A percentile compares a stretch with the other conserved stretches of the same genome.
Conservation (phyloP, 2,797 vertebrate species). For the Remorina albescens region DNA sequence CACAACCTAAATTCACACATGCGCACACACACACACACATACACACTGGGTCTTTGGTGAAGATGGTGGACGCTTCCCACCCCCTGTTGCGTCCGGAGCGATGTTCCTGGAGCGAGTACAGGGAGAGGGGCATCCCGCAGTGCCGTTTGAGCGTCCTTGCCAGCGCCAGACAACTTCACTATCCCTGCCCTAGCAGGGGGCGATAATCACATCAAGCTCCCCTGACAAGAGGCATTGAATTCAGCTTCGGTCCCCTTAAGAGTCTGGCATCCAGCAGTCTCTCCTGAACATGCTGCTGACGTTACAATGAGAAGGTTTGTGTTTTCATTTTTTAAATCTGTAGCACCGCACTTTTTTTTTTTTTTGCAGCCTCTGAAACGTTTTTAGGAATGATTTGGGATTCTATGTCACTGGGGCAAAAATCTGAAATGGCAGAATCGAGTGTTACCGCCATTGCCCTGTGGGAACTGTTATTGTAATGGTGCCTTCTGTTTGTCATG, state of each 20-base stretch:
- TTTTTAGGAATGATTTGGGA: conserved; percentile 59
- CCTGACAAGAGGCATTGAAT: conserved; percentile 85
- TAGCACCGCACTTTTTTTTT: conserved; percentile 30
- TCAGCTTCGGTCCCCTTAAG: conserved; percentile 82
- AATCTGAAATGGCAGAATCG: conserved; percentile 66
- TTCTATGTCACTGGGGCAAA: conserved; percentile 53
- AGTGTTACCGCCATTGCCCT: conserved; percentile 40
- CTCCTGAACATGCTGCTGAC: conserved; percentile 74
- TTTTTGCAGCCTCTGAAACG: conserved; percentile 18
- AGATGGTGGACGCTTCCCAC: conserved; percentile 73
- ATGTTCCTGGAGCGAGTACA: conserved; percentile 71
- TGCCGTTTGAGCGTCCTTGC: conserved; percentile 77
- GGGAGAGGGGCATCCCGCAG: conserved; percentile 74
- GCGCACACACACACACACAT: conserved; percentile 49
- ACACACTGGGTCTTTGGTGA: conserved; percentile 52
- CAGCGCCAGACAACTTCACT: conserved; percentile 83
- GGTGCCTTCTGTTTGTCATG: conserved; percentile 55
- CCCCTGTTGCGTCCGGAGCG: conserved; percentile 74
- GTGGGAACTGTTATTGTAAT: conserved; percentile 57
- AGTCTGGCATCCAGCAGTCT: conserved; percentile 79
- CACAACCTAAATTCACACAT: conserved; percentile 63
- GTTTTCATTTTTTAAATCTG: conserved; percentile 64
- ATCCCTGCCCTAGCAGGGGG: conserved; percentile 83
- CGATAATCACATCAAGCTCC: conserved; percentile 86
- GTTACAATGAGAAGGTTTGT: conserved; percentile 82